These are phyloP conservation scores for Eupithecia pulchellata DNA, from an alignment of 2,888 invertebrate species.

Conservation along the genomic window DNA sequence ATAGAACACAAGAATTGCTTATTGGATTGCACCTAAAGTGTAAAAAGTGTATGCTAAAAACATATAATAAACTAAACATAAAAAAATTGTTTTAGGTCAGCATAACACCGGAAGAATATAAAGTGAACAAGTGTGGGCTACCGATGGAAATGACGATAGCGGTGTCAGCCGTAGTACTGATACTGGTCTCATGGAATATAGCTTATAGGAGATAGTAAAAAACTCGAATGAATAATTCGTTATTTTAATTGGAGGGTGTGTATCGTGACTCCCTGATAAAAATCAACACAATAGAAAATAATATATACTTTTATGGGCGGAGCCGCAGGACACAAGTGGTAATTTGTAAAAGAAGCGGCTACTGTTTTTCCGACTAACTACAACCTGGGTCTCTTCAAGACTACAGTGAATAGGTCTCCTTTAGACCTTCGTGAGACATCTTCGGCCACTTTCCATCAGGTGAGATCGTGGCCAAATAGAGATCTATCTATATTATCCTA, in stretches of 20 bases:
- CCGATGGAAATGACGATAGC: conserved; percentile 69
- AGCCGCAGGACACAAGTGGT: background rate
- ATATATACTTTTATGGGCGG: background rate
- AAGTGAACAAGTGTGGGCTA: conserved; percentile 68
- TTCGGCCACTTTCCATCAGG: too few relatives aligned
- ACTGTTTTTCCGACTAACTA: too few relatives aligned
- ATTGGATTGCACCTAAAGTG: background rate
- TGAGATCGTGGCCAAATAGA: too few relatives aligned
- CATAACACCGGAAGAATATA: conserved; percentile 62
- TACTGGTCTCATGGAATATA: conserved; percentile 35
- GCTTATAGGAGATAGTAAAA: conserved; percentile 6
- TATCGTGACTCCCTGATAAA: too few relatives aligned
- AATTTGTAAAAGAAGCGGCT: background rate
- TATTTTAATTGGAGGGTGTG: too few relatives aligned
- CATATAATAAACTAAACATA: too few relatives aligned
- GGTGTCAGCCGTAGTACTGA: conserved; percentile 59
- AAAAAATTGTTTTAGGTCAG: conserved; percentile 59
- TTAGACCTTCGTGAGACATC: too few relatives aligned
- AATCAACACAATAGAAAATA: background rate
- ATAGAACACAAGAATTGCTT: too few relatives aligned
- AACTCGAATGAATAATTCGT: background rate
- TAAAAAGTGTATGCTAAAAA: background rate
- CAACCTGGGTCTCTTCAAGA: too few relatives aligned
- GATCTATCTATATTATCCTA: too few relatives aligned
- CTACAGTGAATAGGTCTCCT: too few relatives aligned